These are phyloP conservation scores for Platalea minor DNA, from an alignment of 2,797 vertebrate genomes.

Conservation along the genomic window DNA sequence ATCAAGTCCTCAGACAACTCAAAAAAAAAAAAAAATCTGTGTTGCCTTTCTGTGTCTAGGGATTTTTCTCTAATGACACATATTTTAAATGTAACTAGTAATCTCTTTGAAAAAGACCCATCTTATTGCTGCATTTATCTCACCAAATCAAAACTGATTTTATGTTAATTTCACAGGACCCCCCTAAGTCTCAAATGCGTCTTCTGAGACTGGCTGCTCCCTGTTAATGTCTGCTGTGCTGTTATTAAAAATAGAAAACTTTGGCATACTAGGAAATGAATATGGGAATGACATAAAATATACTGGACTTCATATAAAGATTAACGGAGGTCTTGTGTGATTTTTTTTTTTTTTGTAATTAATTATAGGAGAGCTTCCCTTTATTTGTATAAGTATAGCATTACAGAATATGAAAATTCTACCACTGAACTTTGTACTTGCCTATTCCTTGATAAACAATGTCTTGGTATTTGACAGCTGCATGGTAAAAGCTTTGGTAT, in stretches of 20 bases:
- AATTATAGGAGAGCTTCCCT: neutral
- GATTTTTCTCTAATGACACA: neutral
- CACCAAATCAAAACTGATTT: neutral
- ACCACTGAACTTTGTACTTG: neutral
- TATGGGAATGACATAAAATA: neutral
- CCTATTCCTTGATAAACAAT: neutral
- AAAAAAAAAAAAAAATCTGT: neutral
- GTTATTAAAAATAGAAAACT: neutral
- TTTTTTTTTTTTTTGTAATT: neutral
- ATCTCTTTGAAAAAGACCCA: neutral
- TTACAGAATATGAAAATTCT: neutral
- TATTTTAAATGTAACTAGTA: neutral
- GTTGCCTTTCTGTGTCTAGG: neutral
- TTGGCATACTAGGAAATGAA: neutral
- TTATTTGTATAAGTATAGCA: neutral
- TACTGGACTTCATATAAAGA: neutral
- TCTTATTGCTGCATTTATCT: neutral
- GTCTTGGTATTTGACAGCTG: constrained; percentile 26
- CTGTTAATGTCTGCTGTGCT: neutral
- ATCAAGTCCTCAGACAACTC: neutral
- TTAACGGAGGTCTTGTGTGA: neutral
- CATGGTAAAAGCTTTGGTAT: constrained; percentile 24
- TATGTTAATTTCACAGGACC: neutral
- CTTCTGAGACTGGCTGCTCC: neutral
- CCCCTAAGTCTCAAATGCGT: neutral